Conservation (phyloP, 53 echinoderm and acorn worm genomes). For the Crossaster papposus region DNA sequence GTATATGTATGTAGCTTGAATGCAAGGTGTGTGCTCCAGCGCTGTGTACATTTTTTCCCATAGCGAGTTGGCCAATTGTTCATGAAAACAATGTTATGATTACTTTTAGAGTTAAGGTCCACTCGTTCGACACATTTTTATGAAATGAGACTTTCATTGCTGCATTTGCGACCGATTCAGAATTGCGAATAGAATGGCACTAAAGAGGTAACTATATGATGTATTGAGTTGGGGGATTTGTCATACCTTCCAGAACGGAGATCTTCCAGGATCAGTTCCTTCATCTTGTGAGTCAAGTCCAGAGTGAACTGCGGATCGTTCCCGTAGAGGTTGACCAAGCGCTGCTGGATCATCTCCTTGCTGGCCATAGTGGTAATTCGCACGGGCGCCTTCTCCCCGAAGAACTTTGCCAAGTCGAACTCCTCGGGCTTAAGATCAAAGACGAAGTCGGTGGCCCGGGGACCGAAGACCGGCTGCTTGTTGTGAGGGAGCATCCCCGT, state of each 20-base stretch:
- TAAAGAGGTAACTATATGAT: no score
- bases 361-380: constrained; percentile 65
- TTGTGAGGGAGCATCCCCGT: constrained; percentile 54
- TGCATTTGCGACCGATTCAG: no score
- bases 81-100: no score
- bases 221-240: no score
- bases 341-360: constrained; percentile 63
- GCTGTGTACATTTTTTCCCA: no score
- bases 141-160: no score
- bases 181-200: no score
- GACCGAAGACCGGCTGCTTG: constrained; percentile 72
- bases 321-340: constrained; percentile 57
- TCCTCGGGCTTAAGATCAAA: constrained; percentile 53
- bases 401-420: constrained; percentile 69
- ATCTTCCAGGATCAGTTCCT: constrained; percentile 59
- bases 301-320: constrained; percentile 56
- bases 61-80: no score
- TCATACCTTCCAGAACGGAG: constrained; percentile 47
- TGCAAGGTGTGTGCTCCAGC: no score
- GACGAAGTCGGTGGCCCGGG: constrained; percentile 64
- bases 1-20: no score
- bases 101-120: no score
- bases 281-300: constrained; percentile 51
- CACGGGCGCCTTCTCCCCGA: constrained; percentile 38
- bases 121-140: no score